Evolutionary conservation across 2,797 vertebrate genomes (phyloP), one percentile per base, ranked within the genome.

Genomic region (Podarcis siculus): DNA sequence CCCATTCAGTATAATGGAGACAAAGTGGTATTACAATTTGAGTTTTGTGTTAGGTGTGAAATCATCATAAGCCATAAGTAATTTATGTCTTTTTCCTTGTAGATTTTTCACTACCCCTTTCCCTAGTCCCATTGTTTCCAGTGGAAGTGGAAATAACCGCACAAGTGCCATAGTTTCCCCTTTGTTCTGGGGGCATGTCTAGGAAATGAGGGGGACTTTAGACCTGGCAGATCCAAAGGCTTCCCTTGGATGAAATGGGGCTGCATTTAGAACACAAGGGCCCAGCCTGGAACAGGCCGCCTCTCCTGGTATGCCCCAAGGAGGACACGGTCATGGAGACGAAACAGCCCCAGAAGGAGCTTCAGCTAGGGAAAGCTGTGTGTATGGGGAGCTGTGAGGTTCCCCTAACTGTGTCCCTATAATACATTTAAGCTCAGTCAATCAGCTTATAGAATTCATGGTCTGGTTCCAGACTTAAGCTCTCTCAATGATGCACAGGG

Each of bases 401-500:
- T n/a, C 4, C 5, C 80, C 80, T 30, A 5, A 64, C 83, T 0
- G 0, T 49, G 6, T 58, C 3, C 19, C 15, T 79, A 30, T 30
- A 69, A 87, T 85, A 37, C 69, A 17, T 42, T n/a, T 17, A 78
- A 89, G 19, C 30, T 61, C 45, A 61, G 8, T 86, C 58, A 90
- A 64, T 66, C 71, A 82, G 69, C 78, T 90, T 87, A 78, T 42
- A 72, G 55, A 76, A 86, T 39, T 25, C 27, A 6, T 27, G 55
- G 37, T 67, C 23, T 25, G 21, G 49, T 87, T 85, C 72, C 78
- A 66, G 66, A 66, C 23, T 80, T 82, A 79, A 87, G 30, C 32
- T 83, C 85, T 13, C 78, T 76, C 17, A 25, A 39, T 67, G 49
- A 91, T 82, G 35, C 73, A 76, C 81, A 92, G 75, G 92, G 82